These are phyloP conservation scores for Geodia barretti DNA, from an alignment of 37 sponge, comb jelly and placozoan genomes.

Conservation along the genomic window DNA sequence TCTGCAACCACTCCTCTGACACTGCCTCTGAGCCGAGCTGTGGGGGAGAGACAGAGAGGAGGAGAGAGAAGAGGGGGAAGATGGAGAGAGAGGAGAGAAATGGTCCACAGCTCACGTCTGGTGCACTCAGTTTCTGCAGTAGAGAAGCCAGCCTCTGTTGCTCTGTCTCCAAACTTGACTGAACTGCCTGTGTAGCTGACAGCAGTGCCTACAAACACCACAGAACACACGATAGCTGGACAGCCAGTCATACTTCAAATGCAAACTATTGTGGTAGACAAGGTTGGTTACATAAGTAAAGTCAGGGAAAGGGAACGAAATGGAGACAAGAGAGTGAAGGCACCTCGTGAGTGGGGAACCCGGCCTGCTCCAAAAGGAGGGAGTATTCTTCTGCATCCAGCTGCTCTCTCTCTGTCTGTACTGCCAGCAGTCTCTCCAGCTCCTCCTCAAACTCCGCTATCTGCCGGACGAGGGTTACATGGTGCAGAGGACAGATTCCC, in stretches of 20 bases:
- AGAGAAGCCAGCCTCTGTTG: constrained; percentile 42
- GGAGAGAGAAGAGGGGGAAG: background rate
- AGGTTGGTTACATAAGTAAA: too few species aligned
- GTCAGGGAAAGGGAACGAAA: too few species aligned
- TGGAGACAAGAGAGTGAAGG: too few species aligned
- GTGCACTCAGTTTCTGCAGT: background rate
- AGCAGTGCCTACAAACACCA: constrained; percentile 6
- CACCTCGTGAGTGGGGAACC: constrained; percentile 48
- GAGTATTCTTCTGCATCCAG: constrained; percentile 62
- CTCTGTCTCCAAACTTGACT: constrained; percentile 25
- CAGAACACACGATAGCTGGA: too few species aligned
- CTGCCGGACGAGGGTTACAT: too few species aligned
- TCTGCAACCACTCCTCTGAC: constrained; percentile 81
- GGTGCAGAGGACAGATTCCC: too few species aligned
- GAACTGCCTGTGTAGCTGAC: background rate
- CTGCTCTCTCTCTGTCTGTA: constrained; percentile 35
- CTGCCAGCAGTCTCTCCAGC: constrained; percentile 34
- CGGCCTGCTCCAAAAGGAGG: constrained; percentile 52
- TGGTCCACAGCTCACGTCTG: background rate
- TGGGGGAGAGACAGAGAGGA: too few species aligned
- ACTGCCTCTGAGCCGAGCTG: constrained; percentile 26
- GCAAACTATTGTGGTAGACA: too few species aligned
- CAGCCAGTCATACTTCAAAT: too few species aligned
- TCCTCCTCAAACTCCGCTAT: constrained; percentile 33
- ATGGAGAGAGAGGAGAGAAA: background rate